phyloP scores from a whole-genome alignment of 2,797 vertebrate genomes.

The Sciaenops ocellatus region DNA sequence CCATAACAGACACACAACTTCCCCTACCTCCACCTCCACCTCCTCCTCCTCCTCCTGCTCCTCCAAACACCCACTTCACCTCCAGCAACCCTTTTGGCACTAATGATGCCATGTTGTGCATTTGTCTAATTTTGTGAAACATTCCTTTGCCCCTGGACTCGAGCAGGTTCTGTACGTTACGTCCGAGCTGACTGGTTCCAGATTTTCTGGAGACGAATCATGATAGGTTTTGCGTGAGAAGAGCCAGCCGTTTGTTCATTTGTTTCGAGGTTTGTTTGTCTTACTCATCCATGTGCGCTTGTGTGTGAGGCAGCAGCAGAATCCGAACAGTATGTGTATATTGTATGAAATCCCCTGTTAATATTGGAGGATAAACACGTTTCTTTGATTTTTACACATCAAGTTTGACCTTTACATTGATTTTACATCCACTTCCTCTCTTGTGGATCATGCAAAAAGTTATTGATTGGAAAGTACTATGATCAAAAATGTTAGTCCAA shows the following conservation, averaged over 20 bases:
- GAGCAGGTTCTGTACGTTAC: constrained; percentile 66
- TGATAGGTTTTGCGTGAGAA: constrained; percentile 82
- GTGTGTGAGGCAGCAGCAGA: constrained; percentile 62
- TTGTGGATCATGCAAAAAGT: not conserved
- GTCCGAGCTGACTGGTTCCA: constrained; percentile 78
- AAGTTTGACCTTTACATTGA: constrained; percentile 3
- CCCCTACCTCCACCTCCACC: not conserved
- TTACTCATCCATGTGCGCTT: constrained; percentile 77
- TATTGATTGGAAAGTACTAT: not conserved
- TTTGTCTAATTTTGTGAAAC: constrained; percentile 61
- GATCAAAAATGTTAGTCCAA: not conserved
- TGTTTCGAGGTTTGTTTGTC: constrained; percentile 77
- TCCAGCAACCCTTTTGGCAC: constrained; percentile 55
- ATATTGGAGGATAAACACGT: constrained; percentile 47
- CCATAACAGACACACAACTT: not conserved
- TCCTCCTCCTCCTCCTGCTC: not conserved
- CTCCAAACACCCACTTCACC: constrained; percentile 60
- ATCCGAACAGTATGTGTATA: constrained; percentile 67
- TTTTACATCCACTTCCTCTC: not conserved
- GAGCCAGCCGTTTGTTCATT: constrained; percentile 69
- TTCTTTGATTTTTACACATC: constrained; percentile 25
- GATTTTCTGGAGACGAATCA: constrained; percentile 74
- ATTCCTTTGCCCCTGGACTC: constrained; percentile 54
- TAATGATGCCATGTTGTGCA: constrained; percentile 70
- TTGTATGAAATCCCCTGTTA: constrained; percentile 44